Percentiles rank a stretch among this genome's conserved stretches.
Conservation (phyloP, 1,140 invertebrate species). For the Eufriesea mexicana region DNA sequence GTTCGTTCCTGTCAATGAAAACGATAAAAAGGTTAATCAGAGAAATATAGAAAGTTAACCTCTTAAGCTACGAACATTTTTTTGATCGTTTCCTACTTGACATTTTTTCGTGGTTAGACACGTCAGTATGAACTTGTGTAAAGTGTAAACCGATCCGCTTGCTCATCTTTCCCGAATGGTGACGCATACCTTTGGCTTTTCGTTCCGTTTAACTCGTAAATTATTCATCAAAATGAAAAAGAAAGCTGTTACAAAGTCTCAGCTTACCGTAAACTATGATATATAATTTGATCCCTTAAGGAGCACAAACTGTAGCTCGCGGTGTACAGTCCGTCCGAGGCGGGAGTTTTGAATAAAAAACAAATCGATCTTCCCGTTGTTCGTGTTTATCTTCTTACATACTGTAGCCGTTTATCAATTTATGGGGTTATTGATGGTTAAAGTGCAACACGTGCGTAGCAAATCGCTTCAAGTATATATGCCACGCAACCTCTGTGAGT, state of each 20-base stretch:
- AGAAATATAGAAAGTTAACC: not conserved
- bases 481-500: constrained; percentile 16
- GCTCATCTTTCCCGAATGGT: constrained; percentile 47
- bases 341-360: constrained; percentile 13
- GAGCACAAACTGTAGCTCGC: not conserved
- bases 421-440: constrained; percentile 41
- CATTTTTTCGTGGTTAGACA: constrained; percentile 45
- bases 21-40: too few species aligned
- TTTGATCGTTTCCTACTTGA: constrained; percentile 6
- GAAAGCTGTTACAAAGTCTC: not conserved
- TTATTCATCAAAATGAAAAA: constrained; percentile 39
- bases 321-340: too few species aligned
- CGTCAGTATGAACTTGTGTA: constrained; percentile 20
- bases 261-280: not conserved
- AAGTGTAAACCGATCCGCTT: constrained; percentile 45
- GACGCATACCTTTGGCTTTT: constrained; percentile 34
- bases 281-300: not conserved
- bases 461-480: constrained; percentile 11
- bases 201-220: constrained; percentile 41
- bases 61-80: not conserved
- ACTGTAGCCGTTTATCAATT: constrained; percentile 37
- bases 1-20: too few species aligned
- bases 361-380: not conserved
- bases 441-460: constrained; percentile 36
- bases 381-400: not conserved